phyloP scores from a whole-genome alignment of 2,113 vertebrate genomes.

The Podarcis muralis region DNA sequence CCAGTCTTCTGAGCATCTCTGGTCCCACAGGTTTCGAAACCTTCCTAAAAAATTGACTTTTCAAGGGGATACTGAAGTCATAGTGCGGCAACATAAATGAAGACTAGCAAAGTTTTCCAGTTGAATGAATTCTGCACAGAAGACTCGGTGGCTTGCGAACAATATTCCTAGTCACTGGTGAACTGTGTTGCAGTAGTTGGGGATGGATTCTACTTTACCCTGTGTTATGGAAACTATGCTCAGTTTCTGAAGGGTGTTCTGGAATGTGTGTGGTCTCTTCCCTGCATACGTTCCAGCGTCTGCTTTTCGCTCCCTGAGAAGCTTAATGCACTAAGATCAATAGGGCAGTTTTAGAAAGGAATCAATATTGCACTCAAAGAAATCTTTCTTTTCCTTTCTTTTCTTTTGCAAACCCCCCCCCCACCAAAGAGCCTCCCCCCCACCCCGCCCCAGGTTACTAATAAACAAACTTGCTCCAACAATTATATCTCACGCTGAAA shows the following conservation, averaged over 20 bases:
- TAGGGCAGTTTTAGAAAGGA: constrained; percentile 3
- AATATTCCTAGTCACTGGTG: neutral
- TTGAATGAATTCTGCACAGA: neutral
- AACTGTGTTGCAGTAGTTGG: neutral
- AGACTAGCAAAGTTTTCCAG: neutral
- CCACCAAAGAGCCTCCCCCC: neutral
- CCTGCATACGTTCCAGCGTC: neutral
- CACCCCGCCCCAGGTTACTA: neutral
- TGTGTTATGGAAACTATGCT: neutral
- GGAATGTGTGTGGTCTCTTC: neutral
- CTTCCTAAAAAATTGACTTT: too few relatives aligned
- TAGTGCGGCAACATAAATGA: neutral
- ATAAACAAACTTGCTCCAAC: neutral
- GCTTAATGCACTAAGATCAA: constrained; percentile 4
- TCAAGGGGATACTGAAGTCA: neutral
- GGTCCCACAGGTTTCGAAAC: too few relatives aligned
- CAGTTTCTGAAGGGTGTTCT: neutral
- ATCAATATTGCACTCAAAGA: constrained; percentile 10
- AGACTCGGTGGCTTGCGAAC: neutral
- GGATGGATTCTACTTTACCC: too few relatives aligned
- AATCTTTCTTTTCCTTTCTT: neutral
- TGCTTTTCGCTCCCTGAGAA: neutral
- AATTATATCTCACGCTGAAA: neutral
- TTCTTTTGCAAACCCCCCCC: neutral
- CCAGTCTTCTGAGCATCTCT: too few relatives aligned